Percentiles rank a stretch among this genome's conserved stretches.
Conservation (phyloP, 2,888 invertebrate species). For the Itoplectis maculator region DNA sequence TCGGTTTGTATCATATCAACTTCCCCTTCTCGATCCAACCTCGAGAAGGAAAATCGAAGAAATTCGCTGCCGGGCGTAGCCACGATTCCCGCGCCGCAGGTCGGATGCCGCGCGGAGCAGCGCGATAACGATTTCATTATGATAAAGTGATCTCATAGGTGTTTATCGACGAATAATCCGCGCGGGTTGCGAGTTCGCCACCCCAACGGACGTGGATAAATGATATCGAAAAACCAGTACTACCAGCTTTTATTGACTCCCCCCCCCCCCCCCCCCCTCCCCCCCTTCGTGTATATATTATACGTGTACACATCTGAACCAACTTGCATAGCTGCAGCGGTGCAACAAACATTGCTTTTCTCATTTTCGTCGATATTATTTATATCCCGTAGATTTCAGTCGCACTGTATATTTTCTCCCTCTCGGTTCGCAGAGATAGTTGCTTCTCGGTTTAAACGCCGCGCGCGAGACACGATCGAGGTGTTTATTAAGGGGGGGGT, state of each 20-base stretch:
- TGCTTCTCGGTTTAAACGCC: constrained; percentile 47
- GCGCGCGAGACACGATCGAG: constrained; percentile 41
- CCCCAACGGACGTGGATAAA: constrained; percentile 59
- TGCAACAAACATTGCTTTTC: constrained; percentile 48
- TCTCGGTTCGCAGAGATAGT: constrained; percentile 25
- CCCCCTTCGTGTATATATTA: constrained; percentile 14
- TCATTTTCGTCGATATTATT: constrained; percentile 52
- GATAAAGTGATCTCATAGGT: constrained; percentile 64
- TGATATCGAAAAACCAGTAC: constrained; percentile 63
- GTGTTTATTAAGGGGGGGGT: too few species aligned
- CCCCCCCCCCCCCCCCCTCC: constrained; percentile 8
- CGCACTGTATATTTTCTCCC: constrained; percentile 29
- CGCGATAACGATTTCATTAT: constrained; percentile 62
- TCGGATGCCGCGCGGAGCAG: constrained; percentile 3
- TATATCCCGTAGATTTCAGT: constrained; percentile 50
- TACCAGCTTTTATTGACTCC: constrained; percentile 24
- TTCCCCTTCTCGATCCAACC: too few species aligned
- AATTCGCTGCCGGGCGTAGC: constrained; percentile 26
- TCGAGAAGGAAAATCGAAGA: constrained; percentile 7
- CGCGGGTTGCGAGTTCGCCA: constrained; percentile 45
- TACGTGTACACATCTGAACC: not conserved
- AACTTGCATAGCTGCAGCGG: constrained; percentile 31
- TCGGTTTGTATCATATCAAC: too few species aligned
- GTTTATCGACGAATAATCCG: constrained; percentile 66
- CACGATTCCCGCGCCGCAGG: not conserved